These are phyloP conservation scores for Clarias magur DNA, from an alignment of 2,113 vertebrate genomes.

Conservation along the genomic window DNA sequence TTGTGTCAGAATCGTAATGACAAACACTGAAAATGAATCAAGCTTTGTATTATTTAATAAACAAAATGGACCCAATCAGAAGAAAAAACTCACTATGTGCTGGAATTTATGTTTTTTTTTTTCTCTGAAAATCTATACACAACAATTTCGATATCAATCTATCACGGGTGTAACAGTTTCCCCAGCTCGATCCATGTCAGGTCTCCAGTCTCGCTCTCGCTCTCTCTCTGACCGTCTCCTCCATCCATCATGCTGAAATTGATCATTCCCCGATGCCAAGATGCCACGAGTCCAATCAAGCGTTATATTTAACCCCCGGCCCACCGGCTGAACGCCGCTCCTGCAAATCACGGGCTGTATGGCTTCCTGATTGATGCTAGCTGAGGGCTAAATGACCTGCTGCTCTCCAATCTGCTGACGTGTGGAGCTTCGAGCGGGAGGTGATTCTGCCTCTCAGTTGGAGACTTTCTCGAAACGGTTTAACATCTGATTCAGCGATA, in stretches of 20 bases:
- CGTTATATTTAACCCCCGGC: slow-evolving; percentile 58
- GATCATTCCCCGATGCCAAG: slow-evolving; percentile 67
- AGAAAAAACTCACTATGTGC: not conserved
- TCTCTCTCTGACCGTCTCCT: slow-evolving; percentile 28
- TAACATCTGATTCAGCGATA: slow-evolving; percentile 18
- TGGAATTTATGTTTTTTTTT: not conserved
- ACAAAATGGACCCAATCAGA: not conserved
- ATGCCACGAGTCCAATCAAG: slow-evolving; percentile 62
- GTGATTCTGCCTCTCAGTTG: not conserved
- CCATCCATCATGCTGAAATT: slow-evolving; percentile 70
- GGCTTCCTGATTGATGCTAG: slow-evolving; percentile 66
- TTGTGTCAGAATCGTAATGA: not conserved
- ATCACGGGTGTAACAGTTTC: not conserved
- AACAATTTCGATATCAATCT: not conserved
- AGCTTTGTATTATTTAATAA: not conserved
- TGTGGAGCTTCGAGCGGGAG: slow-evolving; percentile 37
- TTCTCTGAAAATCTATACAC: not conserved
- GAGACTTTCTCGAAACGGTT: not conserved
- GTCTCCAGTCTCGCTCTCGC: not conserved
- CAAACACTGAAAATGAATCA: not conserved
- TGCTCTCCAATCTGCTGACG: slow-evolving; percentile 53
- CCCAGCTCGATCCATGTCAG: not conserved
- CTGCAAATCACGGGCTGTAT: slow-evolving; percentile 61
- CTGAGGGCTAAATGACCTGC: slow-evolving; percentile 59
- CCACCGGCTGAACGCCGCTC: slow-evolving; percentile 64